Evolutionary conservation across 2,888 invertebrate species (phyloP), one percentile per base, ranked within the genome.

Genomic region (Aelia acuminata): DNA sequence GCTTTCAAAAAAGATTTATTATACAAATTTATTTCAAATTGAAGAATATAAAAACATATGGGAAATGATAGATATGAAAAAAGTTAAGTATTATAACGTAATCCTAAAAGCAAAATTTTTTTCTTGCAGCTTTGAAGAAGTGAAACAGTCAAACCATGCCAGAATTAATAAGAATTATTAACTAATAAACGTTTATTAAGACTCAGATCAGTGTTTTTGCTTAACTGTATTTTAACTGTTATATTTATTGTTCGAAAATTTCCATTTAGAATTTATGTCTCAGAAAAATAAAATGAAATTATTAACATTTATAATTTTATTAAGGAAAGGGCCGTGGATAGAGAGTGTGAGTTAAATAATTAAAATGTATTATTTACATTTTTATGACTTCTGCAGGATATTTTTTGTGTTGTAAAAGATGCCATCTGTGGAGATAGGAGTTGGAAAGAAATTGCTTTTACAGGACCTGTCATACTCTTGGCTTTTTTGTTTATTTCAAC

Each of bases 81-180:
- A 35, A 1, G 8, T 70, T 1, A 70, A 70, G 31, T 31, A 8
- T 70, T 70, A 70, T 20, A 70, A 35, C 26, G 5, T 35, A 63
- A 18, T 70, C 63, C 63, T 70, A 18, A 70, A 70, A 70, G 20
- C 18, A 18, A 35, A 31, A 18, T 70, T 31, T 70, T 70, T 70
- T 70, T 35, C 31, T 70, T 70, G 18, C 63, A 70, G 63, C 63
- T 8, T 35, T 70, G 63, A 70, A 70, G 63, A 70, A 35, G 35
- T 70, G 63, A 8, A 70, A 70, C 63, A 35, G 5, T 26, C 63
- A 35, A 35, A 57, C 26, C 26, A 26, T 70, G 35, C 31, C 31
- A 1, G 63, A 70, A 70, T 70, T 70, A 5, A 35, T 35, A 70
- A 70, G 63, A 70, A 70, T 57, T 35, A 2, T 70, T 70, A 70